Percentiles rank a stretch among this genome's conserved stretches.
These are phyloP conservation scores for Anas capensis DNA, from an alignment of 2,797 vertebrate species.

Conservation along the genomic window DNA sequence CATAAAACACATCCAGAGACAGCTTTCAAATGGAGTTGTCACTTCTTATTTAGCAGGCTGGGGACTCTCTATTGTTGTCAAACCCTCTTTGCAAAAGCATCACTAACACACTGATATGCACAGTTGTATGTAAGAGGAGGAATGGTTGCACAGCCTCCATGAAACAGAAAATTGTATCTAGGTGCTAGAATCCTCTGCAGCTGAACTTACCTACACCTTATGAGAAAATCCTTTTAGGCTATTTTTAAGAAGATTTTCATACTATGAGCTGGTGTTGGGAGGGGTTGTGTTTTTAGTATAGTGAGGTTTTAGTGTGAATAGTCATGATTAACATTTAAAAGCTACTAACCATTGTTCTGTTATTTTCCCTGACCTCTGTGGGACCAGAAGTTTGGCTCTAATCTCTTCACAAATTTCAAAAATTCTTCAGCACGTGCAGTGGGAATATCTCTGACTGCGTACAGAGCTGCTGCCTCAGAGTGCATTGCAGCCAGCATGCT, in stretches of 20 bases:
- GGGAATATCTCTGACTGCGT: neutral
- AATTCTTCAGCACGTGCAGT: constrained; percentile 15
- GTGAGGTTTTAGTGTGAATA: neutral
- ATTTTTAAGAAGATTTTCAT: constrained; percentile 50
- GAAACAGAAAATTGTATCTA: constrained; percentile 45
- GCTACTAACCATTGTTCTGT: neutral
- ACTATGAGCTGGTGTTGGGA: neutral
- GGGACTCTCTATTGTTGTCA: constrained; percentile 92
- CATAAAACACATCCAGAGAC: constrained; percentile 81
- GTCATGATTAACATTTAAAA: constrained; percentile 19
- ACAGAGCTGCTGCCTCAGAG: neutral
- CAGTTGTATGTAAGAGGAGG: constrained; percentile 71
- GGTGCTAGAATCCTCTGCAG: constrained; percentile 7
- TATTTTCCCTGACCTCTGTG: constrained; percentile 32
- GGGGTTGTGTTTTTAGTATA: constrained; percentile 15
- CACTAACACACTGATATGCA: constrained; percentile 74
- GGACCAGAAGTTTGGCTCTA: constrained; percentile 30
- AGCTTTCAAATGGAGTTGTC: constrained; percentile 88
- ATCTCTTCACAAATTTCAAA: constrained; percentile 33
- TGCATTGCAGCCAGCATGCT: constrained; percentile 3
- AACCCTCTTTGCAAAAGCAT: constrained; percentile 88
- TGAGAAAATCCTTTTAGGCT: neutral
- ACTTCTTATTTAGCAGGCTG: constrained; percentile 90
- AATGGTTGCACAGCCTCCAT: constrained; percentile 31
- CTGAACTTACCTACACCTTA: constrained; percentile 11